phyloP scores from a whole-genome alignment of 2,113 vertebrate species.

The Narcine bancroftii region DNA sequence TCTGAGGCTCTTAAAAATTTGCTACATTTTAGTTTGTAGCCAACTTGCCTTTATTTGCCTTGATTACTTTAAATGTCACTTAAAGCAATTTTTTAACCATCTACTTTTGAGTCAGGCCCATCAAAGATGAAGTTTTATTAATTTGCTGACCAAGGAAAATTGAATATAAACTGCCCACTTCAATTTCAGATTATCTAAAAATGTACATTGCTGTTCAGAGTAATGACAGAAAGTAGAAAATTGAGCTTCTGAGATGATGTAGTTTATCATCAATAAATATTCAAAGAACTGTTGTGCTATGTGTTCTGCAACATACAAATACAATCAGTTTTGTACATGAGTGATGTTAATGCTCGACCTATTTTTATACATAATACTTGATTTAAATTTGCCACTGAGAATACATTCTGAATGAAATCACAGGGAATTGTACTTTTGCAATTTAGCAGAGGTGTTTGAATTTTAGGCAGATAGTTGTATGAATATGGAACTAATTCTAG shows the following conservation, averaged over 20 bases:
- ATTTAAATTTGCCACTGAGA: background rate
- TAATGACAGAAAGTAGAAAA: background rate
- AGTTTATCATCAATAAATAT: background rate
- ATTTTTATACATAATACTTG: background rate
- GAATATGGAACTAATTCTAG: background rate
- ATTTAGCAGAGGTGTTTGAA: no score
- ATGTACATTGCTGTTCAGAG: background rate
- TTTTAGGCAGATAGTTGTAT: no score
- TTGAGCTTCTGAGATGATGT: background rate
- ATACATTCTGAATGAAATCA: no score
- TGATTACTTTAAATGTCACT: background rate
- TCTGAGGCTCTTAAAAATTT: background rate
- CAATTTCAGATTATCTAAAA: background rate
- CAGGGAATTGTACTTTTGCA: no score
- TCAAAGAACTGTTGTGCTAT: background rate
- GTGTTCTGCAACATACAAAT: background rate
- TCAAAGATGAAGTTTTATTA: background rate
- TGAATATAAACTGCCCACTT: background rate
- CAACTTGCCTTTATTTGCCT: background rate
- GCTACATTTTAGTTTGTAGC: background rate
- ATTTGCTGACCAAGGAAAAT: background rate
- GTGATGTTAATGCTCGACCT: background rate
- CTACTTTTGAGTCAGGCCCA: background rate
- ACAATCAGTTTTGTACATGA: background rate
- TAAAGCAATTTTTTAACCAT: background rate